These are phyloP conservation scores for Acrobasis consociella DNA, from an alignment of 2,888 invertebrate species.

Conservation along the genomic window DNA sequence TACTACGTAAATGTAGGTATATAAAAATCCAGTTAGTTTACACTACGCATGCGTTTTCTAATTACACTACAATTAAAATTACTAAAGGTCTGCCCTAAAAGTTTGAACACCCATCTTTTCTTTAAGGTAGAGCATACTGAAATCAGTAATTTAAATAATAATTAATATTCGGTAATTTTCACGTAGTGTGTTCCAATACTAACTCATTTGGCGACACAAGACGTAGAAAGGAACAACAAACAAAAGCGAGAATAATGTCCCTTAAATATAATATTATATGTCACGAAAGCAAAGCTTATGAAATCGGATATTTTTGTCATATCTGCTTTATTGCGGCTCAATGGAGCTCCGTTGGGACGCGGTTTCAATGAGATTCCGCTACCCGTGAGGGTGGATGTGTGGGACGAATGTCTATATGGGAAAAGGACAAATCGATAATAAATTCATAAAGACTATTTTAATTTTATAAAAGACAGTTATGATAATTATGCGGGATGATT, in stretches of 20 bases:
- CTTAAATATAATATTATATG: constrained; percentile 80
- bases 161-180: constrained; percentile 27
- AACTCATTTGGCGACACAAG: constrained; percentile 50
- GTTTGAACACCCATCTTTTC: too few relatives aligned
- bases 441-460: neutral
- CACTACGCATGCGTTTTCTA: too few relatives aligned
- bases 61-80: too few relatives aligned
- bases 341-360: constrained; percentile 61
- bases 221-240: constrained; percentile 59
- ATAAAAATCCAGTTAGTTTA: too few relatives aligned
- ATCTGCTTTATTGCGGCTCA: constrained; percentile 78
- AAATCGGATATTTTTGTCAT: constrained; percentile 83
- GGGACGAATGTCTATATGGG: neutral
- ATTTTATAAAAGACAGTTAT: neutral
- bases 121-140: too few relatives aligned
- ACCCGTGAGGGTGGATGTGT: constrained; percentile 51
- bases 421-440: neutral
- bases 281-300: constrained; percentile 81
- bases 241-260: constrained; percentile 75
- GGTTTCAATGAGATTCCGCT: constrained; percentile 60
- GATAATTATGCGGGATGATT: constrained; percentile 1
- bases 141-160: too few relatives aligned
- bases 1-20: too few relatives aligned
- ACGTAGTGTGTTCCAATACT: constrained; percentile 45
- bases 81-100: too few relatives aligned